These are phyloP conservation scores for Dryomyza anilis DNA, from an alignment of 2,888 invertebrate species.

Conservation along the genomic window DNA sequence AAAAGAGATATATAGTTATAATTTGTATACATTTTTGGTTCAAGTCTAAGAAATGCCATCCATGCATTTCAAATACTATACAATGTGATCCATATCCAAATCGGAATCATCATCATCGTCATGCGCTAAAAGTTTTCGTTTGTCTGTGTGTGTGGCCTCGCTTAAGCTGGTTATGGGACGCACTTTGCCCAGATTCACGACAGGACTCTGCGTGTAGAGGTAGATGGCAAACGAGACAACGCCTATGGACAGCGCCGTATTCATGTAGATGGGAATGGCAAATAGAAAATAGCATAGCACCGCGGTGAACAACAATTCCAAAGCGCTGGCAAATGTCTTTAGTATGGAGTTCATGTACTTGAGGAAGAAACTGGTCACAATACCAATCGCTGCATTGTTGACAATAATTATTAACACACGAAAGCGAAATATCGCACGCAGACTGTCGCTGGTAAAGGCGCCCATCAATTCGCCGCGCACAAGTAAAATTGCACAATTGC, in stretches of 20 bases:
- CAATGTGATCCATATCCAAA: slow-evolving; percentile 55
- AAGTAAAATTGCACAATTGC: slow-evolving; percentile 77
- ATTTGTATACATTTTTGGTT: slow-evolving; percentile 33
- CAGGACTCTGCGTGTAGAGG: slow-evolving; percentile 89
- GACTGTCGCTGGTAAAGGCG: slow-evolving; percentile 66
- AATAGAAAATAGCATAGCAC: slow-evolving; percentile 85
- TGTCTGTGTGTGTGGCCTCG: slow-evolving; percentile 40
- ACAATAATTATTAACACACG: slow-evolving; percentile 81
- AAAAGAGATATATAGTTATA: neutral
- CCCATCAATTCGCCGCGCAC: slow-evolving; percentile 69
- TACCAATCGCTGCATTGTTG: slow-evolving; percentile 90
- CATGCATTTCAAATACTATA: too few relatives aligned
- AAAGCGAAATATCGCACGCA: slow-evolving; percentile 67
- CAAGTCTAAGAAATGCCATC: too few relatives aligned
- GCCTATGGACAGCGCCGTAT: slow-evolving; percentile 79
- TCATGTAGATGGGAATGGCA: slow-evolving; percentile 80
- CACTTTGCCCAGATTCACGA: slow-evolving; percentile 65
- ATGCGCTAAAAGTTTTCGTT: slow-evolving; percentile 47
- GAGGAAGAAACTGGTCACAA: slow-evolving; percentile 91
- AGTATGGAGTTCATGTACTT: slow-evolving; percentile 92
- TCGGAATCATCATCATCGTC: slow-evolving; percentile 51
- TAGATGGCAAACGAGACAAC: slow-evolving; percentile 83
- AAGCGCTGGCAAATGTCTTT: slow-evolving; percentile 93
- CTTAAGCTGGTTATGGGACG: slow-evolving; percentile 43
- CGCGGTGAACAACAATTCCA: slow-evolving; percentile 90